phyloP scores from a whole-genome alignment of 1,140 invertebrate species.

The Mylabris phalerata region DNA sequence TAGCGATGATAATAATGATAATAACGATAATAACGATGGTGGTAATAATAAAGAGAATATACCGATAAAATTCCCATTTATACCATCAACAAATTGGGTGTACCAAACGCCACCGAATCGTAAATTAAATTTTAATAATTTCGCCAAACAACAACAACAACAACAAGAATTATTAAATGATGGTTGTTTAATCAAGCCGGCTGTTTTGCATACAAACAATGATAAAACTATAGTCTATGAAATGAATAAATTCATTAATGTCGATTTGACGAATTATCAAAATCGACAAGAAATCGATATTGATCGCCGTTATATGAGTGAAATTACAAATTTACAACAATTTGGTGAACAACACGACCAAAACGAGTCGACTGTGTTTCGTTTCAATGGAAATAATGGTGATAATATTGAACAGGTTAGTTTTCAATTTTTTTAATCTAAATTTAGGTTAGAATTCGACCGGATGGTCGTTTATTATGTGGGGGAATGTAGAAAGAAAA shows the following conservation, averaged over 20 bases:
- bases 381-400: no score
- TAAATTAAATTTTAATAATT: not conserved
- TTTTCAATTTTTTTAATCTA: no score
- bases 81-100: constrained; percentile 18
- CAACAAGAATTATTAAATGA: not conserved
- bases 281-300: constrained; percentile 6
- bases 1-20: not conserved
- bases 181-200: not conserved
- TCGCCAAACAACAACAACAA: no score
- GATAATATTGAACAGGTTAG: no score
- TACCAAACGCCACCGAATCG: constrained; percentile 12
- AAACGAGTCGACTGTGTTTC: no score
- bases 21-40: not conserved
- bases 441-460: no score
- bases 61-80: constrained; percentile 4
- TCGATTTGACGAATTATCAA: not conserved
- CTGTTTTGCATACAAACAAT: not conserved
- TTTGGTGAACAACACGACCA: no score
- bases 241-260: constrained; percentile 5
- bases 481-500: no score
- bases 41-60: constrained; percentile 8
- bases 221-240: constrained; percentile 8
- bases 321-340: not conserved
- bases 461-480: no score
- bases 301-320: constrained; percentile 7